Base-by-base conservation (phyloP, 2,888 invertebrate species). In the Rhagium mordax region DNA sequence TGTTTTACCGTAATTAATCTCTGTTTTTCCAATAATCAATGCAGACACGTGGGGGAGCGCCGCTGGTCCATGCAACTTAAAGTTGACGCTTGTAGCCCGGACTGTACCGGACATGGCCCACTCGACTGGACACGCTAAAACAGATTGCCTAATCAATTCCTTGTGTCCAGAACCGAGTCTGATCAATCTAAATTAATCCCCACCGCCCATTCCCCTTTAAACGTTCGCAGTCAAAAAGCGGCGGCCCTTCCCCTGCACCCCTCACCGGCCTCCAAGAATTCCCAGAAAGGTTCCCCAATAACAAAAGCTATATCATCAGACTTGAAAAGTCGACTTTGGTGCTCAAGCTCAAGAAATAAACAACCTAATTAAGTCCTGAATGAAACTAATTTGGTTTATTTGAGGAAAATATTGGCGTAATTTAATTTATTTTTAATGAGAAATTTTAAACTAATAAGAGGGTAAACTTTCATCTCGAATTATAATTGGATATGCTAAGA, bases 81-180 rank as follows among this genome's bases (percentile, higher is more conserved):
- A 64, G 65, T 41, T 24, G 55, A 55, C 67, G 67, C 67, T 65
- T 41, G 48, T 59, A 20, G 53, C 69, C 33, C 61, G 76, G 78
- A 82, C 81, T 86, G 85, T 84, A 84, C 86, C 85, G 86, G 85
- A 86, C 87, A 85, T 81, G 81, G 86, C 82, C 86, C 86, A 87
- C 87, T 87, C 87, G 88, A 87, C 83, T 86, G 88, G 88, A 88
- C 88, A 87, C 87, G 86, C 85, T 87, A 87, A 87, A 88, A 88
- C 88, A 88, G 87, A 88, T 88, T 88, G 88, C 88, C 88, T 88
- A 88, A 88, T 88, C 88, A 88, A 88, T 88, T 88, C 88, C 87
- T 87, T 87, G 87, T 87, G 88, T 88, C 87, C 87, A 84, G 73
- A 84, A 83, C 86, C 86, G 87, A 85, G 85, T 87, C 87, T 87